Base-by-base conservation (phyloP, 2,888 invertebrate genomes). In the Oscheius sp. region DNA sequence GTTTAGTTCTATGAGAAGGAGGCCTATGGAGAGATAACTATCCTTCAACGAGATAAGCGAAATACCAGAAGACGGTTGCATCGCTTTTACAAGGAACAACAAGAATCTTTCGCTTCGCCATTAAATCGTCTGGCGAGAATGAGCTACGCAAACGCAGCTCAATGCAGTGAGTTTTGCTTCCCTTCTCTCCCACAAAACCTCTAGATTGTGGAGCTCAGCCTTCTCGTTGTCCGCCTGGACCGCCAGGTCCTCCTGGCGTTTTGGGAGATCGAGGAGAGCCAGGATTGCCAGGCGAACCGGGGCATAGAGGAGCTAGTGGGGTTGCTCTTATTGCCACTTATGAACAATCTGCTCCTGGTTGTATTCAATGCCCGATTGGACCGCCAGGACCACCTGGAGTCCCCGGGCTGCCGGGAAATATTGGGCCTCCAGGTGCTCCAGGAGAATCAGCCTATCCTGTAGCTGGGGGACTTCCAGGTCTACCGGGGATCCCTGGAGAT, bases 351-450 rank as follows among this genome's bases (percentile, higher is more conserved):
- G 12, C 52, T 3, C 64, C 50, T 3, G 64, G 50, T 1, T 52
- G 50, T 25, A 64, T 64, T 34, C 27, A 45, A 29, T 64, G 64
- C 23, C 64, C 64, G 20, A 37, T 52, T n/a, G 64, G 63, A n/a
- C 63, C 63, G 2, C 63, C 63, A 17, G 63, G 64, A 6, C 64
- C 64, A 1, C 64, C 64, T 10, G 64, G 64, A 33, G 25, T 50
- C 2, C 48, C 31, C 12, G 64, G 64, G 10, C 31, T 50, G 8
- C 64, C 48, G 1, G 64, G 64, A 15, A 45, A 45, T 10, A 2
- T n/a, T 3, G 42, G 45, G 17, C 29, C 15, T 2, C 45, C 45
- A 12, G 61, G 42, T 17, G 45, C 20, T 6, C 61, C 61, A 15
- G 55, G 55, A 34, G 34, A 55, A 12, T 15, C 39, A 8, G 45